These are phyloP conservation scores for Semaprochilodus insignis DNA, from an alignment of 2,797 vertebrate species.

Conservation along the genomic window DNA sequence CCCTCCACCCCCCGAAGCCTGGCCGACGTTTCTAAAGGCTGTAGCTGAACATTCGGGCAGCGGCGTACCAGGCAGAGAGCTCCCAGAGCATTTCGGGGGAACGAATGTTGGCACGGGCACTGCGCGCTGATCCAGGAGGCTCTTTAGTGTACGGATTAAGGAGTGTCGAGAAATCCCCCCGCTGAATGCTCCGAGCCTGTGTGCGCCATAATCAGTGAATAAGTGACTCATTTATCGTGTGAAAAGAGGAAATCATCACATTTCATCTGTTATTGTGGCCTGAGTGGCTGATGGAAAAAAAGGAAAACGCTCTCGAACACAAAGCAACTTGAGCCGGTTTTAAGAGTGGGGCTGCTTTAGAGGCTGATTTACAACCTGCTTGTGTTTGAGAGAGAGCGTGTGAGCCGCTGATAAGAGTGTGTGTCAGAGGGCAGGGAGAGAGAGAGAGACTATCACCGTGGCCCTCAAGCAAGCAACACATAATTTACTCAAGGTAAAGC, in stretches of 20 bases:
- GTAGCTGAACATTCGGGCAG: slow-evolving; percentile 28
- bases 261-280: slow-evolving; percentile 57
- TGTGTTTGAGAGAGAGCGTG: slow-evolving; percentile 54
- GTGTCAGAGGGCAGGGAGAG: slow-evolving; percentile 29
- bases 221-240: slow-evolving; percentile 70
- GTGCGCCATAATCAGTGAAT: slow-evolving; percentile 59
- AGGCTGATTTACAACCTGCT: slow-evolving; percentile 53
- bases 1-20: slow-evolving; percentile 17
- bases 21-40: slow-evolving; percentile 40
- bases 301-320: slow-evolving; percentile 38
- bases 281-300: slow-evolving; percentile 56
- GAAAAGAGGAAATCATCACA: slow-evolving; percentile 55
- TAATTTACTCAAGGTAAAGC: slow-evolving; percentile 60
- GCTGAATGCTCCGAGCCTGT: slow-evolving; percentile 46
- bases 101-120: slow-evolving; percentile 58
- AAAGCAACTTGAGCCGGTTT: slow-evolving; percentile 58
- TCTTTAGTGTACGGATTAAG: slow-evolving; percentile 49
- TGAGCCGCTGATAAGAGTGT: slow-evolving; percentile 57
- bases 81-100: slow-evolving; percentile 40
- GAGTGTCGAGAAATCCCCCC: slow-evolving; percentile 51
- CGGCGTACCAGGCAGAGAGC: slow-evolving; percentile 41
- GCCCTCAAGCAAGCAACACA: slow-evolving; percentile 36
- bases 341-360: slow-evolving; percentile 50
- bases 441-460: slow-evolving; percentile 30
- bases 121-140: slow-evolving; percentile 41